A percentile compares a stretch with the other conserved stretches of the same genome.
Conservation (phyloP, 2,113 vertebrate species). For the Piprites chloris region DNA sequence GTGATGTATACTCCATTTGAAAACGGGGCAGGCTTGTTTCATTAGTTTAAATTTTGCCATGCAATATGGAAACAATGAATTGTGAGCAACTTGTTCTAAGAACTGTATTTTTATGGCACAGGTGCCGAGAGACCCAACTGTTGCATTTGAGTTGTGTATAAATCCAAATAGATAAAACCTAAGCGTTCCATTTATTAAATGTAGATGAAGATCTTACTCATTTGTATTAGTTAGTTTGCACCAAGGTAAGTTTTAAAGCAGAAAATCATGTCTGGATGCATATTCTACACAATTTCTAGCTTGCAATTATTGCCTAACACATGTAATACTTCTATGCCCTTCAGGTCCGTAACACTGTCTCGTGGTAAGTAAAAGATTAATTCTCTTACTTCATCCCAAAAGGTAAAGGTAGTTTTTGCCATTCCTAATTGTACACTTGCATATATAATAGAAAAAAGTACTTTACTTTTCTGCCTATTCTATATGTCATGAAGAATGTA, state of each 20-base stretch:
- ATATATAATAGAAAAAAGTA: neutral
- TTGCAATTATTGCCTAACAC: slow-evolving; percentile 7
- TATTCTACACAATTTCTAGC: neutral
- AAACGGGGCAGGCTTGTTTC: neutral
- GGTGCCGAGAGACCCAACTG: neutral
- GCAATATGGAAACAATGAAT: neutral
- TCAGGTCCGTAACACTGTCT: neutral
- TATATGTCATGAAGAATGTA: neutral
- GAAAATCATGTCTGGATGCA: neutral
- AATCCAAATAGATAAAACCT: neutral
- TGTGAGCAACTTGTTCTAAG: neutral
- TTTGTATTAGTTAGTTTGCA: neutral
- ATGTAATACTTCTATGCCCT: neutral
- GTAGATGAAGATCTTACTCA: neutral
- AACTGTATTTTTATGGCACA: neutral
- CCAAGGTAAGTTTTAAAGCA: neutral
- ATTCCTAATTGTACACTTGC: neutral
- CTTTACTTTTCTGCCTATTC: neutral
- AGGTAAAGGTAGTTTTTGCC: slow-evolving; percentile 2
- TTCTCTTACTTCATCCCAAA: neutral
- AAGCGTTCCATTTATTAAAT: neutral
- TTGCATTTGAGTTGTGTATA: neutral
- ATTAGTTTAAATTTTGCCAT: neutral
- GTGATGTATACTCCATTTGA: neutral
- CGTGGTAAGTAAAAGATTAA: neutral